Conservation (phyloP, 2,888 invertebrate genomes). For the Leucozona laternaria region DNA sequence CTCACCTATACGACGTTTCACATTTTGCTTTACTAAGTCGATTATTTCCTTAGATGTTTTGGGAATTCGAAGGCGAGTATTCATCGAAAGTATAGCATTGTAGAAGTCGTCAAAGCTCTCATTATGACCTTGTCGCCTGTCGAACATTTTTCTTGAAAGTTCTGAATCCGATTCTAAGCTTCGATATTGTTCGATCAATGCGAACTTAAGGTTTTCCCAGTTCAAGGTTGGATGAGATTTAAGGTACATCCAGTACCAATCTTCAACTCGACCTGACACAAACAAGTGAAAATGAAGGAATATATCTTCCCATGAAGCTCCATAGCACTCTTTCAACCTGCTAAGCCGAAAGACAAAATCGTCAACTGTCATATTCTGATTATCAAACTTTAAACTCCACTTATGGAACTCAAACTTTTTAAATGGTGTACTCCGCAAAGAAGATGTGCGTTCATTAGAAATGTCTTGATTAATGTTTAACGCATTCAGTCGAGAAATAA, state of each 20-base stretch:
- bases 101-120: not conserved
- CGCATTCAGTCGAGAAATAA: not conserved
- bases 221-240: not conserved
- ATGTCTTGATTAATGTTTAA: constrained; percentile 4
- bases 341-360: not conserved
- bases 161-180: not conserved
- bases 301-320: constrained; percentile 4
- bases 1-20: not conserved
- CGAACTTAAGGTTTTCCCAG: not conserved
- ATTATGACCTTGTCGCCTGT: not conserved
- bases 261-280: not conserved
- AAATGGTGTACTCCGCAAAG: not conserved
- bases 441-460: not conserved
- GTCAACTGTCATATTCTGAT: not conserved
- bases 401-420: constrained; percentile 11
- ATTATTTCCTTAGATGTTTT: not conserved
- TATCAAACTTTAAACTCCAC: not conserved
- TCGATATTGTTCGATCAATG: constrained; percentile 10
- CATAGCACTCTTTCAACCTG: constrained; percentile 1
- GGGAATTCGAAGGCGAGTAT: not conserved
- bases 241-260: not conserved
- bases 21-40: not conserved
- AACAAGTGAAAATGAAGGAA: not conserved
- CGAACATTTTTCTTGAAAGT: not conserved
- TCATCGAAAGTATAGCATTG: not conserved